These are phyloP conservation scores for Drosophila infuscata DNA, from an alignment of 2,888 invertebrate species.

Conservation along the genomic window DNA sequence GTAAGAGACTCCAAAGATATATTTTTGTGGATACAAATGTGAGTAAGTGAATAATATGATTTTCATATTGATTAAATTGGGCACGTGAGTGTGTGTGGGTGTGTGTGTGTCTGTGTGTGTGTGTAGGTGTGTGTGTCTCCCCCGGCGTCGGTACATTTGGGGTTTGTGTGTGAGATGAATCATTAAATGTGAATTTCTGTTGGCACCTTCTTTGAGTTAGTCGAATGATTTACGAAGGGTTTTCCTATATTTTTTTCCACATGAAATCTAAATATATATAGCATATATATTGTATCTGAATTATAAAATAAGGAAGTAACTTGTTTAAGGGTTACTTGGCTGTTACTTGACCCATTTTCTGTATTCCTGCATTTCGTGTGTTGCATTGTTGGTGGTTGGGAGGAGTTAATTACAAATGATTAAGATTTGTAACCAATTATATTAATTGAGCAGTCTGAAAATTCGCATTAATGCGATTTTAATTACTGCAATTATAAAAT, in stretches of 20 bases:
- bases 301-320: neutral
- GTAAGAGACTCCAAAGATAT: constrained; percentile 45
- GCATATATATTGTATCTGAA: neutral
- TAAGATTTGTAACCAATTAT: neutral
- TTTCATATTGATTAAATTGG: constrained; percentile 75
- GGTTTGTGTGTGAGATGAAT: constrained; percentile 24
- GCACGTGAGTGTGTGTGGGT: neutral
- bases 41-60: constrained; percentile 69
- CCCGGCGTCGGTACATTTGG: constrained; percentile 36
- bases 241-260: neutral
- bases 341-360: neutral
- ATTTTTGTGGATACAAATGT: constrained; percentile 39
- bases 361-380: neutral
- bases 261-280: neutral
- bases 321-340: neutral
- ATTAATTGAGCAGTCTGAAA: neutral
- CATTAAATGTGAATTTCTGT: constrained; percentile 7
- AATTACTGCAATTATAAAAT: constrained; percentile 10
- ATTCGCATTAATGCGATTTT: no score
- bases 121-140: constrained; percentile 8
- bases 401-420: neutral
- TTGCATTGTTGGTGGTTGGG: no score
- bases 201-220: neutral
- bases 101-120: neutral
- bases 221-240: neutral